A percentile compares a stretch with the other conserved stretches of the same genome.
phyloP scores from a whole-genome alignment of 2,113 vertebrate species.

The Elgaria multicarinata region DNA sequence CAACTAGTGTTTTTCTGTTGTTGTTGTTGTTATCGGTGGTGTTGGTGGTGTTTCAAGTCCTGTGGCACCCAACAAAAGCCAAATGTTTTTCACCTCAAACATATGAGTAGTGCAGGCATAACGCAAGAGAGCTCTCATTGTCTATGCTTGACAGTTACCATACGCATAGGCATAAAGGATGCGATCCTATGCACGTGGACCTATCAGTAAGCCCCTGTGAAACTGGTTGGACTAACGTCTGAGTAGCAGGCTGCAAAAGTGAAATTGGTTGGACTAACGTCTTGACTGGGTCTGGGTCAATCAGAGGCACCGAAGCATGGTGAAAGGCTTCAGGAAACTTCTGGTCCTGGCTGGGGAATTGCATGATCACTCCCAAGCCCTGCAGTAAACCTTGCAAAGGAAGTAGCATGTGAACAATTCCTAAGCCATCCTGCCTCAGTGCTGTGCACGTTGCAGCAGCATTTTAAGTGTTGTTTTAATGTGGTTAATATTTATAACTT shows the following conservation, averaged over 20 bases:
- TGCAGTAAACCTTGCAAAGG: neutral
- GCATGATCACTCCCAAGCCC: neutral
- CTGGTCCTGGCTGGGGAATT: neutral
- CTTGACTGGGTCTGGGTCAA: neutral
- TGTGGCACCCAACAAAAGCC: neutral
- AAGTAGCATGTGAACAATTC: neutral
- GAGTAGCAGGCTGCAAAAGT: neutral
- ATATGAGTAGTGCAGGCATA: neutral
- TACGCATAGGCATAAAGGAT: neutral
- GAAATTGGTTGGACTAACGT: neutral
- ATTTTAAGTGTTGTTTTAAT: slow-evolving; percentile 39
- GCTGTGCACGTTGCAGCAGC: neutral
- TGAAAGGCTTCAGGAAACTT: neutral
- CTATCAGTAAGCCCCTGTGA: neutral
- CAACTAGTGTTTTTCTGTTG: too few species aligned
- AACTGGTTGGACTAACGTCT: neutral
- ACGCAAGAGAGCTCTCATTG: neutral
- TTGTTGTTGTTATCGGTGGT: too few species aligned
- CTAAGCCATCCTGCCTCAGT: neutral
- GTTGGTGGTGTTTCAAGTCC: too few species aligned
- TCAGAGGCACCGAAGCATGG: neutral
- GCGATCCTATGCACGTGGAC: neutral
- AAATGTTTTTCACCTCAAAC: neutral
- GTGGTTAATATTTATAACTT: slow-evolving; percentile 57
- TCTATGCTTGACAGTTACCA: neutral